phyloP scores from a whole-genome alignment of 2,797 vertebrate genomes.

The Pseudochirops corinnae region DNA sequence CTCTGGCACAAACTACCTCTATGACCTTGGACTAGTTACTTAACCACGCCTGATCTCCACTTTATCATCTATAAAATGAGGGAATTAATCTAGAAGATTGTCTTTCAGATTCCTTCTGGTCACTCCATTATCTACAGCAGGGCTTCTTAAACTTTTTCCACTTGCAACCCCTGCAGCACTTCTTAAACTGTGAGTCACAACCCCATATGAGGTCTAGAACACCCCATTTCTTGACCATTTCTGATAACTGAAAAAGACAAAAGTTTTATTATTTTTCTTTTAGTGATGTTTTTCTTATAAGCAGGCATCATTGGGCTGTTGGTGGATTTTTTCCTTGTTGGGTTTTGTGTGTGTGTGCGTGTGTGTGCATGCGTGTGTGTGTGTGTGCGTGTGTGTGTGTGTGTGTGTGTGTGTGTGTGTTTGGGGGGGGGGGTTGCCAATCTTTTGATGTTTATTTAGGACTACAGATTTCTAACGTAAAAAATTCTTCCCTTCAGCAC shows the following conservation, averaged over 20 bases:
- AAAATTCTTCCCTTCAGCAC: slow-evolving; percentile 33
- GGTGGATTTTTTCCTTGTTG: not conserved
- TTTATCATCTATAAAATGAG: not conserved
- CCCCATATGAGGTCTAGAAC: not conserved
- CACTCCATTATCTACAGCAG: not conserved
- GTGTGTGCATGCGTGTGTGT: too few species aligned
- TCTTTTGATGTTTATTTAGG: not conserved
- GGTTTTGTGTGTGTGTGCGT: too few species aligned
- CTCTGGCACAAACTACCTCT: not conserved
- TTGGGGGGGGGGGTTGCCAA: not conserved
- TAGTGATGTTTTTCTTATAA: not conserved
- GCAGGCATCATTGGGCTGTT: not conserved
- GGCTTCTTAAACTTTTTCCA: too few species aligned
- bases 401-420: too few species aligned
- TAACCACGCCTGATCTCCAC: not conserved
- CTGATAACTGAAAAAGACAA: not conserved
- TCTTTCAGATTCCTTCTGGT: not conserved
- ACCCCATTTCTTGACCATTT: not conserved
- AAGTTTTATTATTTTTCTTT: not conserved
- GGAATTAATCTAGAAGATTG: not conserved
- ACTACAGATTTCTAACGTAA: slow-evolving; percentile 47
- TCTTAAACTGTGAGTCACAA: too few species aligned
- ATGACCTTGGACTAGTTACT: not conserved
- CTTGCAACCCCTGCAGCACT: too few species aligned
- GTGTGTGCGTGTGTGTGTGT: too few species aligned